A percentile compares a stretch with the other conserved stretches of the same genome.
Evolutionary conservation across 2,888 invertebrate species (phyloP).

Genomic region (Parnassius smintheus): DNA sequence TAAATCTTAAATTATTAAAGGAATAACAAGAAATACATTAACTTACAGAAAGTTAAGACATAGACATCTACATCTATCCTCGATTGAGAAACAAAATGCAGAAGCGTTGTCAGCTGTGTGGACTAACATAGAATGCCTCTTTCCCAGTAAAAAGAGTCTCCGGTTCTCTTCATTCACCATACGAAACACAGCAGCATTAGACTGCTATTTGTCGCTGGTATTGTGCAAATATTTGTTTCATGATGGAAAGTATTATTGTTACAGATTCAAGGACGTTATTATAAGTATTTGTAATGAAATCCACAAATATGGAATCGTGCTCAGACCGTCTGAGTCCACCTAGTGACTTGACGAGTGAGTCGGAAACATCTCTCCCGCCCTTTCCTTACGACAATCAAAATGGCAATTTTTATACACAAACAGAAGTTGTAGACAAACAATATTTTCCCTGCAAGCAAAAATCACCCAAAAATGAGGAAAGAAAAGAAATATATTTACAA

Average conservation of each 20-base stretch:
- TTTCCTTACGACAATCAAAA: constrained; percentile 68
- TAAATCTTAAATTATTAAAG: too few relatives aligned
- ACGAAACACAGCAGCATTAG: too few relatives aligned
- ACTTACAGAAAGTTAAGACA: too few relatives aligned
- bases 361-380: constrained; percentile 67
- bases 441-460: constrained; percentile 69
- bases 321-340: constrained; percentile 71
- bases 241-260: constrained; percentile 8
- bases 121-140: too few relatives aligned
- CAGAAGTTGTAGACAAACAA: constrained; percentile 62
- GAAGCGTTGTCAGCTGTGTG: too few relatives aligned
- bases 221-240: too few relatives aligned
- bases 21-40: too few relatives aligned
- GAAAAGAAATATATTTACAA: constrained; percentile 62
- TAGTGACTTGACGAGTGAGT: constrained; percentile 71
- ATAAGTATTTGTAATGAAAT: constrained; percentile 60
- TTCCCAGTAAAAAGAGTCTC: too few relatives aligned
- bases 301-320: constrained; percentile 72
- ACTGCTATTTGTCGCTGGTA: too few relatives aligned
- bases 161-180: too few relatives aligned
- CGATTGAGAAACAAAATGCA: too few relatives aligned
- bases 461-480: constrained; percentile 52
- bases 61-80: too few relatives aligned
- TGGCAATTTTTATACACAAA: constrained; percentile 55
- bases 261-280: constrained; percentile 21